phyloP scores from a whole-genome alignment of 2,797 vertebrate species.

The Chrysocyon brachyurus region DNA sequence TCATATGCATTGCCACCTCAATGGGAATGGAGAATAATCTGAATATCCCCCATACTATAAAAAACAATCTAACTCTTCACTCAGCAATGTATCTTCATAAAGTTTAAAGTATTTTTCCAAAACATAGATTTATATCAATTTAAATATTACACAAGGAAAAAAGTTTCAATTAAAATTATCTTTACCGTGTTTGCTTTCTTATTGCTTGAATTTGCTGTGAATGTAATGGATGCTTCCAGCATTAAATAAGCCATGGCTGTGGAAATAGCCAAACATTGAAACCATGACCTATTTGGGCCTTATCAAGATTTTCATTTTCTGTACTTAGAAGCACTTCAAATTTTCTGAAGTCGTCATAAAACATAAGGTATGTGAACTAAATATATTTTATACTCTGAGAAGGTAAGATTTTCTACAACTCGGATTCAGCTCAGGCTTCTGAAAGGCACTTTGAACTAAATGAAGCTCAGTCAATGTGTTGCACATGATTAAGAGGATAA shows the following conservation, averaged over 20 bases:
- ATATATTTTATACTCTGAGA: conserved; percentile 19
- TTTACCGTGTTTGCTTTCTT: neutral
- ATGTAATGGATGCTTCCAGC: neutral
- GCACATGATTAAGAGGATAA: conserved; percentile 89
- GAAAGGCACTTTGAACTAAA: conserved; percentile 91
- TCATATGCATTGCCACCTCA: neutral
- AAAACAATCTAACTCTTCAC: neutral
- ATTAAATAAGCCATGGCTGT: neutral
- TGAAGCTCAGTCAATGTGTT: conserved; percentile 86
- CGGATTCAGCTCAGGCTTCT: conserved; percentile 81
- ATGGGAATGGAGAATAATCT: neutral
- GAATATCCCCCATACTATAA: neutral
- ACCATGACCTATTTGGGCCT: neutral
- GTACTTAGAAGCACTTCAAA: conserved; percentile 2
- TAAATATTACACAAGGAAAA: neutral
- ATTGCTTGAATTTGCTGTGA: neutral
- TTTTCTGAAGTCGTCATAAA: conserved; percentile 51
- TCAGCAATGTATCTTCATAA: neutral
- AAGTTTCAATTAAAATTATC: neutral
- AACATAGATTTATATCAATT: neutral
- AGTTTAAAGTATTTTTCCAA: neutral
- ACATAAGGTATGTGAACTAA: neutral
- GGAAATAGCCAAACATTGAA: neutral
- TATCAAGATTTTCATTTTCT: conserved; percentile 27
- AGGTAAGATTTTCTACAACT: conserved; percentile 78